A percentile compares a stretch with the other conserved stretches of the same genome.
These are phyloP conservation scores for Drosophila sp. DNA, from an alignment of 1,140 invertebrate genomes.

Conservation along the genomic window DNA sequence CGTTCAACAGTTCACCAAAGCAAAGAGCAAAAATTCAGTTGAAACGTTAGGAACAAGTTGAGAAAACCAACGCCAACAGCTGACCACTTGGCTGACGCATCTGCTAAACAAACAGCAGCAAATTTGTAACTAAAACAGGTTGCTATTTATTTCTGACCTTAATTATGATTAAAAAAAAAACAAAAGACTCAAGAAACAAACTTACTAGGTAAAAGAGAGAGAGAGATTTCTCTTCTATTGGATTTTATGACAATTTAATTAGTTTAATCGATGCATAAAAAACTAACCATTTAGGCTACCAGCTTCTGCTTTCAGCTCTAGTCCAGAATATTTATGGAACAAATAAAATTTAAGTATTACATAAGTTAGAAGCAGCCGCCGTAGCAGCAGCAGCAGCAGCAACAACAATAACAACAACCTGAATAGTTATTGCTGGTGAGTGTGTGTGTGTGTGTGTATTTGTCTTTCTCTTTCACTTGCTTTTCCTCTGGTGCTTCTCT, in stretches of 20 bases:
- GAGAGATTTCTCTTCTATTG: conserved; percentile 22
- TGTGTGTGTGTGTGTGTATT: not conserved
- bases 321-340: conserved; percentile 65
- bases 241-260: conserved; percentile 77
- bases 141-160: conserved; percentile 45
- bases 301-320: conserved; percentile 27
- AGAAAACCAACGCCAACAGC: conserved; percentile 31
- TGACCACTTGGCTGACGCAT: conserved; percentile 52
- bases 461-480: not conserved
- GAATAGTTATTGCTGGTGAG: not conserved
- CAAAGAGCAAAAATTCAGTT: conserved; percentile 18
- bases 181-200: conserved; percentile 60
- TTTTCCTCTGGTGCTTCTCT: not conserved
- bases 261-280: conserved; percentile 77
- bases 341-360: conserved; percentile 77
- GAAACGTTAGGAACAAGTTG: conserved; percentile 37
- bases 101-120: conserved; percentile 17
- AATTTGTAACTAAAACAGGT: conserved; percentile 12
- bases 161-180: conserved; percentile 41
- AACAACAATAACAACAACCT: not conserved
- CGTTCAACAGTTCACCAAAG: conserved; percentile 20
- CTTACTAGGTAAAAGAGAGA: conserved; percentile 16
- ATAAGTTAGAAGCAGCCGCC: conserved; percentile 56
- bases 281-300: conserved; percentile 6
- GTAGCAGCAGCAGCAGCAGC: conserved; percentile 18